phyloP scores from a whole-genome alignment of 2,797 vertebrate genomes.

The Parambassis ranga region DNA sequence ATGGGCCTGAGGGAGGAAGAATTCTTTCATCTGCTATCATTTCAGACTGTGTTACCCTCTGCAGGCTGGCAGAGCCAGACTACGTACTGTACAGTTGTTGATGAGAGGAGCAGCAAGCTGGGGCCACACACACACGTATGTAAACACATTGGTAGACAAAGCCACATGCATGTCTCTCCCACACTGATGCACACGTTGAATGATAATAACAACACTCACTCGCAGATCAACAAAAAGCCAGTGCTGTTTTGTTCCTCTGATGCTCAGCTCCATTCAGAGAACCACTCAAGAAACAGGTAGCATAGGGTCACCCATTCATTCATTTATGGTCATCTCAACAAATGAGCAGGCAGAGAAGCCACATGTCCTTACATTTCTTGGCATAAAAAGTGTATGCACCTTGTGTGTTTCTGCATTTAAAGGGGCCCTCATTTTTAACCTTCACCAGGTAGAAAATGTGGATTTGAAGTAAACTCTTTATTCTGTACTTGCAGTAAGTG shows the following conservation, averaged over 20 bases:
- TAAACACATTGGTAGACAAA: neutral
- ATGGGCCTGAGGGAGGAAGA: conserved; percentile 8
- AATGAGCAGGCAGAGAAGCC: neutral
- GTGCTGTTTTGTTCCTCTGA: neutral
- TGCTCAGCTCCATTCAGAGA: conserved; percentile 19
- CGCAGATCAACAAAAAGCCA: conserved; percentile 5
- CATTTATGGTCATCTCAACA: conserved; percentile 1
- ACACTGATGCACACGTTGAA: neutral
- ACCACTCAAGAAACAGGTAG: conserved; percentile 17
- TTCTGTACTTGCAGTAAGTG: too few relatives aligned
- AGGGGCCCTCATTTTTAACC: neutral
- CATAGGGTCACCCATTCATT: neutral
- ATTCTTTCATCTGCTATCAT: conserved; percentile 17
- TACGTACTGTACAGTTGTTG: neutral
- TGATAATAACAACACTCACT: neutral
- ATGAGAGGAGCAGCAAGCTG: neutral
- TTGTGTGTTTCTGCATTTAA: neutral
- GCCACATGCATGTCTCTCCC: neutral
- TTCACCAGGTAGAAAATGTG: too few relatives aligned
- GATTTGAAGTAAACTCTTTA: too few relatives aligned
- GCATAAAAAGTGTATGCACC: neutral
- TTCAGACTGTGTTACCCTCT: conserved; percentile 4
- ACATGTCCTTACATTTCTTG: neutral
- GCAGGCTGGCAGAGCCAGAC: neutral
- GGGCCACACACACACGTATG: neutral